Evolutionary conservation across 2,113 vertebrate genomes (phyloP).

Genomic region (Saimiri boliviensis): DNA sequence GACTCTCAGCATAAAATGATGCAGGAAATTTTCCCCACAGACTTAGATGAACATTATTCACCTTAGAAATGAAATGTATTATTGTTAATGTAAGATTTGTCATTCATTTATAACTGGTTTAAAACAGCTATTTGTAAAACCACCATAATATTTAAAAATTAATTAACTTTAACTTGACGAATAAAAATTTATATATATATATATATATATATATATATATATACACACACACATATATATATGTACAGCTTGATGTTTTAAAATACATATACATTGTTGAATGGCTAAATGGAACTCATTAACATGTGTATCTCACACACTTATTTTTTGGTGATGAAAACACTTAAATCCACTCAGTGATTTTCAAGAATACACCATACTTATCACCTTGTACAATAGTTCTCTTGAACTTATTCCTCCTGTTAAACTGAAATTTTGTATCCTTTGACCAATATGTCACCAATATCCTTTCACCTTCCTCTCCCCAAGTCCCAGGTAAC

Average conservation of each 20-base stretch:
- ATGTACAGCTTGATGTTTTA: neutral
- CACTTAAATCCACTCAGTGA: neutral
- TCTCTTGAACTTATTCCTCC: neutral
- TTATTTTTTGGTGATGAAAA: neutral
- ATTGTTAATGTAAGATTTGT: neutral
- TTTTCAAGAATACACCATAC: neutral
- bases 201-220: too few relatives aligned
- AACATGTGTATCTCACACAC: neutral
- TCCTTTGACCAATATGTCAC: neutral
- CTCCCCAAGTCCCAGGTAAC: neutral
- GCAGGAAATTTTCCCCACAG: neutral
- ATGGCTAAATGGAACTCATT: neutral
- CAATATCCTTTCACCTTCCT: neutral
- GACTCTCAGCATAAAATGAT: neutral
- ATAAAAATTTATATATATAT: neutral
- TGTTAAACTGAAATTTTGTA: neutral
- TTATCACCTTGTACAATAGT: neutral
- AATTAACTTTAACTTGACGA: neutral
- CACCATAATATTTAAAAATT: neutral
- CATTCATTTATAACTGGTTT: neutral
- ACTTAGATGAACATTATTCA: neutral
- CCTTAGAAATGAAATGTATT: neutral
- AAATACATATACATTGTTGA: neutral
- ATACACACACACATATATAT: too few relatives aligned
- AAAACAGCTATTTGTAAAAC: neutral